Evolutionary conservation across 1,140 invertebrate genomes (phyloP).

Genomic region (Zaprionus gabonicus): DNA sequence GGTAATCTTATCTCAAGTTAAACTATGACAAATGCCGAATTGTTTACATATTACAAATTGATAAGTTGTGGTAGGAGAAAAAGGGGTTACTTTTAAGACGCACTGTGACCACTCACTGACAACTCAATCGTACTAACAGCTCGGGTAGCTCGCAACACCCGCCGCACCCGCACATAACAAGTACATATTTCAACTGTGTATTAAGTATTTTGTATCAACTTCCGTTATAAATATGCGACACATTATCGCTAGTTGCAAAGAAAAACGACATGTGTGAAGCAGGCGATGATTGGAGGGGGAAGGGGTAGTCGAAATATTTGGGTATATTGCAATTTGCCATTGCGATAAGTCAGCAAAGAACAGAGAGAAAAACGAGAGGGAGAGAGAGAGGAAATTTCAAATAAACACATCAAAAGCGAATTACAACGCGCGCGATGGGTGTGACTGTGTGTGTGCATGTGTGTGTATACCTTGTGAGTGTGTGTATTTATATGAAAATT

Average conservation of each 20-base stretch:
- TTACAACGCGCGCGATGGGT: constrained; percentile 47
- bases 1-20: constrained; percentile 26
- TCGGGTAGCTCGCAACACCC: constrained; percentile 1
- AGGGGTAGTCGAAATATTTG: constrained; percentile 12
- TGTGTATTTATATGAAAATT: constrained; percentile 66
- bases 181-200: constrained; percentile 25
- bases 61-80: background rate
- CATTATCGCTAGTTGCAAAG: constrained; percentile 39
- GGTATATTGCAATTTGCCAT: constrained; percentile 36
- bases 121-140: constrained; percentile 46
- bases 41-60: constrained; percentile 2
- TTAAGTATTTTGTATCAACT: constrained; percentile 51
- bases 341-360: constrained; percentile 36
- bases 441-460: constrained; percentile 18
- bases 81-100: background rate
- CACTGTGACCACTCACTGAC: constrained; percentile 3
- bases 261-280: constrained; percentile 12
- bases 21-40: background rate
- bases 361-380: background rate
- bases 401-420: constrained; percentile 64
- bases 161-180: constrained; percentile 35
- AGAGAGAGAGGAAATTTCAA: constrained; percentile 34
- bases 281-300: background rate
- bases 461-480: constrained; percentile 9
- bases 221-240: constrained; percentile 41